A percentile compares a stretch with the other conserved stretches of the same genome.
phyloP scores from a whole-genome alignment of 2,888 invertebrate species.

The Argyresthia albistria region DNA sequence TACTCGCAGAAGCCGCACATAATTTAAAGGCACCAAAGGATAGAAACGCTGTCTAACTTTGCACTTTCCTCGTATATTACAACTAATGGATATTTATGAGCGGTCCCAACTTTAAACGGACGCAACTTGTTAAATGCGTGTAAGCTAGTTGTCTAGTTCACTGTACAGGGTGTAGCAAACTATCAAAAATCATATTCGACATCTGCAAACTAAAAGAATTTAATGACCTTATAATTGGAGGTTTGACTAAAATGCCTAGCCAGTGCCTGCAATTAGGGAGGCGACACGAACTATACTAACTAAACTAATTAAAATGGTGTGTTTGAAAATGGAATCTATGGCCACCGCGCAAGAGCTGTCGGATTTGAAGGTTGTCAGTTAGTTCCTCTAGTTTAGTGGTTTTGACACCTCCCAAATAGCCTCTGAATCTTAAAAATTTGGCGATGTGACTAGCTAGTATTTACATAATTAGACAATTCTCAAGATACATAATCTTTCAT shows the following conservation, averaged over 20 bases:
- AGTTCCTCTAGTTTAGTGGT: too few species aligned
- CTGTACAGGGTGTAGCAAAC: background rate
- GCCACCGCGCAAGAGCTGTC: too few species aligned
- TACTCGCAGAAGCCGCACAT: constrained; percentile 53
- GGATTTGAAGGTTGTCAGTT: too few species aligned
- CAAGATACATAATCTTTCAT: too few species aligned
- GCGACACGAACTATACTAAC: too few species aligned
- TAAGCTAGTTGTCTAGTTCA: background rate
- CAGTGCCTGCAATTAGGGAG: too few species aligned
- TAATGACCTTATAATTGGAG: constrained; percentile 1
- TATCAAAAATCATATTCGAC: background rate
- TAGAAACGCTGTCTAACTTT: constrained; percentile 63
- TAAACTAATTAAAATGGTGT: too few species aligned
- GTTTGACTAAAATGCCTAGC: constrained; percentile 2
- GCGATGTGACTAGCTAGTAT: too few species aligned
- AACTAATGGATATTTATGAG: constrained; percentile 63
- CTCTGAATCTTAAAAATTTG: too few species aligned
- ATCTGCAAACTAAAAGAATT: background rate
- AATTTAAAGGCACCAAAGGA: constrained; percentile 67
- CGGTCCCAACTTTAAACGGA: constrained; percentile 45
- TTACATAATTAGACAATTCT: too few species aligned
- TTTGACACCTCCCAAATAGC: too few species aligned
- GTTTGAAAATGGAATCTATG: too few species aligned
- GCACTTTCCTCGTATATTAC: constrained; percentile 67
- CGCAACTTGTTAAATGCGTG: constrained; percentile 47